Percentiles rank a stretch among this genome's conserved stretches.
Evolutionary conservation across 1,140 invertebrate species (phyloP).

Genomic region (Rhagoletis zephyria): DNA sequence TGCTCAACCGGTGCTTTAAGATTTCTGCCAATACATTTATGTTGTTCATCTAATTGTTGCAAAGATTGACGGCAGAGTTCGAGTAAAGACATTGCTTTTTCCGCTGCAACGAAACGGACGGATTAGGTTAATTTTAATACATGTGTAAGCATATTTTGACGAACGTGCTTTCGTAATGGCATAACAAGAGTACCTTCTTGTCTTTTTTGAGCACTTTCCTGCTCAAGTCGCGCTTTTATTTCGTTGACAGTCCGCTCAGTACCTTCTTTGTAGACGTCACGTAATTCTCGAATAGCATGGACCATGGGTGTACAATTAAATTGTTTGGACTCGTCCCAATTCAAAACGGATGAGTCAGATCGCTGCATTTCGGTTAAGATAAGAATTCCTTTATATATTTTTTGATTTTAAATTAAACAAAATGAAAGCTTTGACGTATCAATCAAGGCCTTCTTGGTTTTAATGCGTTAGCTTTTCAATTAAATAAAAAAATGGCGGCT

Average conservation of each 20-base stretch:
- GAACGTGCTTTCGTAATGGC: too few relatives aligned
- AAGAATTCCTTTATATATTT: not conserved
- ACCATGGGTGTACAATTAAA: constrained; percentile 20
- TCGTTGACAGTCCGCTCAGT: not conserved
- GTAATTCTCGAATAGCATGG: not conserved
- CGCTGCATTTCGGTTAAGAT: not conserved
- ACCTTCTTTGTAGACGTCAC: constrained; percentile 26
- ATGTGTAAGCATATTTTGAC: not conserved
- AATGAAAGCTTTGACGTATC: not conserved
- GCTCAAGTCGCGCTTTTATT: not conserved
- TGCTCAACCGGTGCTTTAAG: not conserved
- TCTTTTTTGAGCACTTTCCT: not conserved
- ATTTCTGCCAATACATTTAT: not conserved
- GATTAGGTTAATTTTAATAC: too few relatives aligned
- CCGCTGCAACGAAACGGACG: not conserved
- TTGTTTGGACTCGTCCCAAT: not conserved
- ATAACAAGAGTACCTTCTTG: not conserved
- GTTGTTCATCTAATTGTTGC: constrained; percentile 19
- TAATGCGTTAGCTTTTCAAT: not conserved
- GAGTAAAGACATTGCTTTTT: not conserved
- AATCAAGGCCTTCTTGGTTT: not conserved
- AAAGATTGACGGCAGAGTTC: not conserved
- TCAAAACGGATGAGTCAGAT: not conserved
- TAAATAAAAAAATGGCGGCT: not conserved
- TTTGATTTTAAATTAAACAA: not conserved